Evolutionary conservation across 2,113 vertebrate genomes (phyloP).

Genomic region (Anas platyrhynchos): DNA sequence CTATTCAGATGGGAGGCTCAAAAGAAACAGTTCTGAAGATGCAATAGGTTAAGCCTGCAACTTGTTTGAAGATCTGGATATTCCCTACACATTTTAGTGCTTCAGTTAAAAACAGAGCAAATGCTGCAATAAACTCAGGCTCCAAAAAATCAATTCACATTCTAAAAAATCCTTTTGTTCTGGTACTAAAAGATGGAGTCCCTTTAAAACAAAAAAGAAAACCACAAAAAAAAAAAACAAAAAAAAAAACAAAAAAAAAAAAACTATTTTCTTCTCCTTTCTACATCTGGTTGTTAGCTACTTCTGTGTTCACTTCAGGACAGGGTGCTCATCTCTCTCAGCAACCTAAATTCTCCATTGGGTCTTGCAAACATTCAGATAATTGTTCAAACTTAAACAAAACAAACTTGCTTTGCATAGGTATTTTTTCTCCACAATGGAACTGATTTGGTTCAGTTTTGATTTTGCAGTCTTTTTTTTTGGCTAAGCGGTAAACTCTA

Average conservation of each 20-base stretch:
- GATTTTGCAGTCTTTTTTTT: background rate
- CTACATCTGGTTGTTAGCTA: background rate
- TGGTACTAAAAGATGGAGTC: background rate
- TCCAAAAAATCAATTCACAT: background rate
- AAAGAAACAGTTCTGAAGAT: background rate
- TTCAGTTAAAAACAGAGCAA: background rate
- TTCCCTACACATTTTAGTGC: background rate
- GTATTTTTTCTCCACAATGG: rapidly evolving
- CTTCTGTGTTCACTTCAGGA: background rate
- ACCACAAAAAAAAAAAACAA: background rate
- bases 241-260: background rate
- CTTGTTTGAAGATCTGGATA: background rate
- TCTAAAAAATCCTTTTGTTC: background rate
- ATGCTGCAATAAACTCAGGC: background rate
- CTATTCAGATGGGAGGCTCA: background rate
- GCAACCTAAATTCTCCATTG: rapidly evolving
- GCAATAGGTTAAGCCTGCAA: background rate
- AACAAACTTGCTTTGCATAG: rapidly evolving
- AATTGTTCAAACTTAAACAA: rapidly evolving
- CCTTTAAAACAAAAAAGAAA: background rate
- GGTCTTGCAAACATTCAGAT: rapidly evolving
- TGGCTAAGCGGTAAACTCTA: background rate
- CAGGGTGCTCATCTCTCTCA: background rate
- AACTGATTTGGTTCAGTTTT: background rate
- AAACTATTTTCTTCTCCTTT: background rate